These are phyloP conservation scores for Falco novaeseelandiae DNA, from an alignment of 2,797 vertebrate species.

Conservation along the genomic window DNA sequence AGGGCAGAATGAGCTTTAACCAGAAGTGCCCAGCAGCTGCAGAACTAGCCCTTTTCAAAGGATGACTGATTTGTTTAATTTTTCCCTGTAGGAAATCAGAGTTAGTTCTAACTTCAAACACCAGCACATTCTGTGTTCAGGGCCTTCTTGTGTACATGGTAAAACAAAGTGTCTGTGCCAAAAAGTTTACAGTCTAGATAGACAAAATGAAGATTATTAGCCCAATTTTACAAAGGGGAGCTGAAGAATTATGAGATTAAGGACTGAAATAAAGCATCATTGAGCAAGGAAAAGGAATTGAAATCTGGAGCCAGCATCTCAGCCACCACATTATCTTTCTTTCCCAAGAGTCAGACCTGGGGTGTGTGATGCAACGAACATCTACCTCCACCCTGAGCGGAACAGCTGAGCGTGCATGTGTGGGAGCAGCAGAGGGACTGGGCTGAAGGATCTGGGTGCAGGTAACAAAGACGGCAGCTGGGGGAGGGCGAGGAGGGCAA, in stretches of 20 bases:
- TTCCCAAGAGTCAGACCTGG: background rate
- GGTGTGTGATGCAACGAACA: accelerated
- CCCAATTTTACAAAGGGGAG: background rate
- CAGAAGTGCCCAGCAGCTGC: background rate
- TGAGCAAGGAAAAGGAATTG: background rate
- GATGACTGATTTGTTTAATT: background rate
- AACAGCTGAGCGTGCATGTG: background rate
- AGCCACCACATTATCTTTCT: background rate
- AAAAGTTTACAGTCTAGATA: background rate
- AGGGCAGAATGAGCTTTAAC: background rate
- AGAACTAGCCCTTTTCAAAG: background rate
- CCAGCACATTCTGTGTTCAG: background rate
- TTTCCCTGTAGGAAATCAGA: background rate
- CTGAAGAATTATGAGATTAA: background rate
- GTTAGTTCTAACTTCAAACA: background rate
- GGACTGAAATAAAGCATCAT: background rate
- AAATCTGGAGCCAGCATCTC: background rate
- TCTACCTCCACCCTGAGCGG: accelerated
- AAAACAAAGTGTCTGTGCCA: background rate
- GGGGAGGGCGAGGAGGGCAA: background rate
- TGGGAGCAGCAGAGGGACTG: background rate
- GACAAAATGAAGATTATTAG: background rate
- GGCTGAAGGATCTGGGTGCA: background rate
- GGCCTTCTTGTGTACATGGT: background rate
- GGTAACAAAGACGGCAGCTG: background rate